These are phyloP conservation scores for Macrochelys suwanniensis DNA, from an alignment of 2,797 vertebrate species.

Conservation along the genomic window DNA sequence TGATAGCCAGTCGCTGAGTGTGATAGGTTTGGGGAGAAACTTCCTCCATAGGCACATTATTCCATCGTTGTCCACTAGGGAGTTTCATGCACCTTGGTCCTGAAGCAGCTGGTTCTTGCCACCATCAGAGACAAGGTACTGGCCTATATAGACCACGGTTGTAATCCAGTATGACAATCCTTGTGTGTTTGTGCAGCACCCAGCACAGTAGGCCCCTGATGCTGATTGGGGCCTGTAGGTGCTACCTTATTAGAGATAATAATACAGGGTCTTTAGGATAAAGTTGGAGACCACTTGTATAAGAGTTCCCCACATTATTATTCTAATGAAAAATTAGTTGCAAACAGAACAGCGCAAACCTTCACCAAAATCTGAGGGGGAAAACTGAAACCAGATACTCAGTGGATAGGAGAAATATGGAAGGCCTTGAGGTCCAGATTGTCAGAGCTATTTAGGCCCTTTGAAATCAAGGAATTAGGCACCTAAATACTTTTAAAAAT, in stretches of 20 bases:
- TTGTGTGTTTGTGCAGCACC: rapidly evolving
- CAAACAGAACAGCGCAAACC: background rate
- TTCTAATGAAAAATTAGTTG: background rate
- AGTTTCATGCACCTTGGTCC: background rate
- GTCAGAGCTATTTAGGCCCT: background rate
- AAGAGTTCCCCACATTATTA: background rate
- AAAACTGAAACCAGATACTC: background rate
- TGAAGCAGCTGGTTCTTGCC: background rate
- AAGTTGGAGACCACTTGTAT: background rate
- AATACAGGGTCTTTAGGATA: rapidly evolving
- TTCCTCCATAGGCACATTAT: background rate
- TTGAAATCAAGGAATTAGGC: background rate
- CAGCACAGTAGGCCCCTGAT: rapidly evolving
- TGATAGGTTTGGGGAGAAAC: background rate
- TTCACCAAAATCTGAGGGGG: background rate
- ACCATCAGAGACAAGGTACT: background rate
- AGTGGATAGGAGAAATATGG: background rate
- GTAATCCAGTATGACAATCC: background rate
- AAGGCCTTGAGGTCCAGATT: rapidly evolving
- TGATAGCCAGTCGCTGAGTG: rapidly evolving
- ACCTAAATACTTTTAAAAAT: background rate
- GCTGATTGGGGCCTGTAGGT: rapidly evolving
- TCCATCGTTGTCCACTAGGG: background rate
- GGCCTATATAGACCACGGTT: background rate
- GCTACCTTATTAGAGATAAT: rapidly evolving